Evolutionary conservation across 2,797 vertebrate genomes (phyloP).

Genomic region (Phrynocephalus vlangalii): DNA sequence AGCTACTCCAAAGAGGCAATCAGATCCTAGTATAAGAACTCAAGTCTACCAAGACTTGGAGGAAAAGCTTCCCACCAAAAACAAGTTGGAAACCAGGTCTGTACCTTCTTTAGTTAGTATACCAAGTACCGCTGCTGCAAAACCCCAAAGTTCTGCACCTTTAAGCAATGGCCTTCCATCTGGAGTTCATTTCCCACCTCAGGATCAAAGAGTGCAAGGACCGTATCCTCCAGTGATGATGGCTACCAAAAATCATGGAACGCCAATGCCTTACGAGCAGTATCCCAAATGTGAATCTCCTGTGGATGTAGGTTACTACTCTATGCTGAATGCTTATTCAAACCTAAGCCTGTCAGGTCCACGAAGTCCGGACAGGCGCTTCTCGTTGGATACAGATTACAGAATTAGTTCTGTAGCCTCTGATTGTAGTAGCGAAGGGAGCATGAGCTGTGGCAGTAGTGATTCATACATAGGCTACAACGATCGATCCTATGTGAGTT

Average conservation of each 20-base stretch:
- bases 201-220: conserved; percentile 85
- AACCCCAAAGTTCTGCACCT: conserved; percentile 85
- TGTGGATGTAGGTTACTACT: conserved; percentile 91
- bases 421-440: conserved; percentile 95
- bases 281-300: conserved; percentile 94
- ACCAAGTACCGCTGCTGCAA: conserved; percentile 80
- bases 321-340: conserved; percentile 88
- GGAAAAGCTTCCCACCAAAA: conserved; percentile 91
- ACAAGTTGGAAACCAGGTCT: conserved; percentile 87
- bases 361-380: conserved; percentile 88
- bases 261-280: conserved; percentile 85
- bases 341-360: conserved; percentile 85
- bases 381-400: conserved; percentile 86
- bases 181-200: conserved; percentile 83
- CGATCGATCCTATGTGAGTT: conserved; percentile 86
- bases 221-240: conserved; percentile 80
- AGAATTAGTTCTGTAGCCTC: conserved; percentile 89
- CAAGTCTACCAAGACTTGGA: conserved; percentile 93
- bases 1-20: conserved; percentile 88
- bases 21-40: conserved; percentile 91
- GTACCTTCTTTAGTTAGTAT: conserved; percentile 84
- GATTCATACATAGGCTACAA: conserved; percentile 89
- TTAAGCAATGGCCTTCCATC: conserved; percentile 80
- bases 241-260: conserved; percentile 82
- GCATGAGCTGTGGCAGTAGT: conserved; percentile 88